These are phyloP conservation scores for Hypselothyrea guttata DNA, from an alignment of 2,888 invertebrate species.

Conservation along the genomic window DNA sequence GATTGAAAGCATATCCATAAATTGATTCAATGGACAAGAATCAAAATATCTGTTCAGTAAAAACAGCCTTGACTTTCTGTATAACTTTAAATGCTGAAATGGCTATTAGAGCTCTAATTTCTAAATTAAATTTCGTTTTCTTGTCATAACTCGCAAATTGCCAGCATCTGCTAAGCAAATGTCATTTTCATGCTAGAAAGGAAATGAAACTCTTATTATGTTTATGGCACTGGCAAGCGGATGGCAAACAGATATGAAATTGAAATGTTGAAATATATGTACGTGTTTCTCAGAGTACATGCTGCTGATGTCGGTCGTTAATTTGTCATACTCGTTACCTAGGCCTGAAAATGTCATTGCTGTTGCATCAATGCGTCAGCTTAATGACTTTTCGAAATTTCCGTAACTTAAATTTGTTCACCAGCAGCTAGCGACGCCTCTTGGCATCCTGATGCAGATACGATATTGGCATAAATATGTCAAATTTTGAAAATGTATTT, in stretches of 20 bases:
- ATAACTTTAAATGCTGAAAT: no score
- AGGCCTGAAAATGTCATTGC: conserved; percentile 47
- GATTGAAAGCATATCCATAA: no score
- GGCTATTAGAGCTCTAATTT: not conserved
- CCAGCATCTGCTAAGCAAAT: conserved; percentile 28
- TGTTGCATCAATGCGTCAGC: conserved; percentile 54
- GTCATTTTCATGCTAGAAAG: conserved; percentile 34
- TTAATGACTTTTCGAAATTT: conserved; percentile 75
- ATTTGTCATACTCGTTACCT: conserved; percentile 21
- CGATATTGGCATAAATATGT: conserved; percentile 49
- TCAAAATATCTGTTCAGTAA: no score
- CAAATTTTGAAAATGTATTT: no score
- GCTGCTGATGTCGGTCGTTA: conserved; percentile 5
- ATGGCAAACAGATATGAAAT: conserved; percentile 16
- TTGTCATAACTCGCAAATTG: conserved; percentile 16
- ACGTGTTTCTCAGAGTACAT: conserved; percentile 12
- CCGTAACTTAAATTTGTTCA: conserved; percentile 49
- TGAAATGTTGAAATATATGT: conserved; percentile 47
- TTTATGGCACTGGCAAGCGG: conserved; percentile 50
- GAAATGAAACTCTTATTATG: conserved; percentile 72
- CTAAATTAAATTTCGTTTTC: not conserved
- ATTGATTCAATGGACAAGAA: no score
- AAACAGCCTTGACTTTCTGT: no score
- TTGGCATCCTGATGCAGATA: conserved; percentile 17
- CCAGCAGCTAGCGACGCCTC: conserved; percentile 15